These are phyloP conservation scores for Macaria liturata DNA, from an alignment of 2,888 invertebrate genomes.

Conservation along the genomic window DNA sequence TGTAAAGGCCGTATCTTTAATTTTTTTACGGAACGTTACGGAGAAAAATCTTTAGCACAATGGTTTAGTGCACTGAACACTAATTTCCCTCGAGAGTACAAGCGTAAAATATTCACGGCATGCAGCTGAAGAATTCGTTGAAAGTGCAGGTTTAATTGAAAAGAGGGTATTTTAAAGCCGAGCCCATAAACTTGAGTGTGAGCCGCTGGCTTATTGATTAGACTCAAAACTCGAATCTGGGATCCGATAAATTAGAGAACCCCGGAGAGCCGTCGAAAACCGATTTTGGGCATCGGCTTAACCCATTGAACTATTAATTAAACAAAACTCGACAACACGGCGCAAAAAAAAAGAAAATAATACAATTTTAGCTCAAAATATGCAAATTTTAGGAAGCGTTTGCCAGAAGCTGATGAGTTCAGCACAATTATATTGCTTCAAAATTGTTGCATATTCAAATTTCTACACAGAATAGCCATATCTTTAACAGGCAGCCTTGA, in stretches of 20 bases:
- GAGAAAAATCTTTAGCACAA: slow-evolving; percentile 59
- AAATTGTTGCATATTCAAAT: slow-evolving; percentile 41
- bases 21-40: slow-evolving; percentile 46
- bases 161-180: slow-evolving; percentile 40
- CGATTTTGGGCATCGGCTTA: slow-evolving; percentile 26
- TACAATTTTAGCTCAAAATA: not conserved
- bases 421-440: slow-evolving; percentile 31
- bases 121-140: slow-evolving; percentile 53
- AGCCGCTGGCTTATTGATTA: slow-evolving; percentile 37
- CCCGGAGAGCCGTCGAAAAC: slow-evolving; percentile 18
- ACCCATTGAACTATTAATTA: slow-evolving; percentile 32
- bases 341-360: slow-evolving; percentile 7
- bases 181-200: slow-evolving; percentile 27
- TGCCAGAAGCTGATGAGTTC: slow-evolving; percentile 23
- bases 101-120: slow-evolving; percentile 66
- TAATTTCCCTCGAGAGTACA: slow-evolving; percentile 66
- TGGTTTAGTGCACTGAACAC: slow-evolving; percentile 57
- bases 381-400: slow-evolving; percentile 18
- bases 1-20: slow-evolving; percentile 40
- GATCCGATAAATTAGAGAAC: slow-evolving; percentile 34
- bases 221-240: slow-evolving; percentile 21
- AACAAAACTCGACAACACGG: slow-evolving; percentile 20
- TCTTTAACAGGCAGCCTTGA: slow-evolving; percentile 55
- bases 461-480: slow-evolving; percentile 18
- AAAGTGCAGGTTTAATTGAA: slow-evolving; percentile 62